These are phyloP conservation scores for Zygogramma bicolorata DNA, from an alignment of 2,888 invertebrate species.

Conservation along the genomic window DNA sequence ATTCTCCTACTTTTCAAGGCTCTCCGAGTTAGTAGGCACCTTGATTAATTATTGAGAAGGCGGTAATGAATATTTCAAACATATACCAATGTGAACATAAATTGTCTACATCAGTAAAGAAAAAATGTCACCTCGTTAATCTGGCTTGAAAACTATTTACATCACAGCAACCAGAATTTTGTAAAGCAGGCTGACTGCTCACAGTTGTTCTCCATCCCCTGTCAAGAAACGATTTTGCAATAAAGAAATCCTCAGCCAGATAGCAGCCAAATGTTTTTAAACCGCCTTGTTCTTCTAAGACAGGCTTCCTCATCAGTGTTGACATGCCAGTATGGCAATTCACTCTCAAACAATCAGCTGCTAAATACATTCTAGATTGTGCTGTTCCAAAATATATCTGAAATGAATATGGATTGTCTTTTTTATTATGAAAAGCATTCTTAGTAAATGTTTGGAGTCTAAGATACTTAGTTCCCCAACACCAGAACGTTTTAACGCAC, in stretches of 20 bases:
- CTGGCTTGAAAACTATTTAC: constrained; percentile 88
- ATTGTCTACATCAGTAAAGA: too few species aligned
- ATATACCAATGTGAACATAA: too few species aligned
- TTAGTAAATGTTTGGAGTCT: too few species aligned
- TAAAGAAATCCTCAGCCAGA: constrained; percentile 98
- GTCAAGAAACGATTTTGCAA: constrained; percentile 89
- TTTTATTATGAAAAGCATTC: background rate
- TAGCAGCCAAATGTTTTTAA: constrained; percentile 92
- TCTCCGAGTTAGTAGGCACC: too few species aligned
- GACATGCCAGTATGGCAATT: constrained; percentile 99
- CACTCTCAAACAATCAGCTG: constrained; percentile 90
- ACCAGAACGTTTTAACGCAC: too few species aligned
- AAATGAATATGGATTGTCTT: constrained; percentile 9
- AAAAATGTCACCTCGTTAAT: constrained; percentile 68
- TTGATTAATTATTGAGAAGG: too few species aligned
- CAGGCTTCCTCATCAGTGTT: constrained; percentile 88
- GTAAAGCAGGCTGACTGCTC: constrained; percentile 93
- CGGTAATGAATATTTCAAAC: too few species aligned
- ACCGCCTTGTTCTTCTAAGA: constrained; percentile 93
- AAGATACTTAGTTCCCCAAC: too few species aligned
- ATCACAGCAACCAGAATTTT: constrained; percentile 92
- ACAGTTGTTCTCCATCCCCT: constrained; percentile 93
- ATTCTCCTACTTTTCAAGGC: too few species aligned
- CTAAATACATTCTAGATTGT: constrained; percentile 94
- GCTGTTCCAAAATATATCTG: constrained; percentile 96